A percentile compares a stretch with the other conserved stretches of the same genome.
Evolutionary conservation across 2,888 invertebrate species (phyloP).

Genomic region (Dendrolimus pini): DNA sequence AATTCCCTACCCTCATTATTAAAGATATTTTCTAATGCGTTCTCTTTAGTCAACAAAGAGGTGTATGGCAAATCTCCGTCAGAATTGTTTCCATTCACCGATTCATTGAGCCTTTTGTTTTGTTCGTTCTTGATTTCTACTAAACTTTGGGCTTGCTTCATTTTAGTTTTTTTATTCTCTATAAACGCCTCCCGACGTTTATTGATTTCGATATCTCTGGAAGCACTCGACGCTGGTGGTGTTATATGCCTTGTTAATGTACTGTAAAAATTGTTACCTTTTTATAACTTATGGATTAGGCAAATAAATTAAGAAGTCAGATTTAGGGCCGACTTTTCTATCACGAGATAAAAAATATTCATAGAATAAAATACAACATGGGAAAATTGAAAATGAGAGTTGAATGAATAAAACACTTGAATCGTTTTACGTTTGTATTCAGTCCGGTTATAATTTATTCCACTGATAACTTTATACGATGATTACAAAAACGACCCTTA

Average conservation of each 20-base stretch:
- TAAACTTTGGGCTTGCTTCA: conserved; percentile 55
- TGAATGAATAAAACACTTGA: no score
- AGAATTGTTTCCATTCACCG: conserved; percentile 50
- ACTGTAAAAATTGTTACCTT: conserved; percentile 45
- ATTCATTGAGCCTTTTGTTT: conserved; percentile 43
- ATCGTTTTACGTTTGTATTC: no score
- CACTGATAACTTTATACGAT: no score
- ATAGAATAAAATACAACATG: no score
- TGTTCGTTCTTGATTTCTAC: conserved; percentile 53
- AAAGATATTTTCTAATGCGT: conserved; percentile 51
- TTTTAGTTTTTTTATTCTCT: conserved; percentile 55
- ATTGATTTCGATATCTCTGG: conserved; percentile 42
- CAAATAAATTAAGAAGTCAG: no score
- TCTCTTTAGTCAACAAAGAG: conserved; percentile 56
- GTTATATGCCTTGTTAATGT: conserved; percentile 84
- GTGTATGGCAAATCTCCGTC: conserved; percentile 64
- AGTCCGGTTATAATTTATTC: no score
- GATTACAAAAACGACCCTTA: no score
- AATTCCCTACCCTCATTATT: conserved; percentile 49
- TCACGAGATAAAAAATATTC: no score
- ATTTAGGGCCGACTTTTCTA: no score
- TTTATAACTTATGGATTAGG: neutral
- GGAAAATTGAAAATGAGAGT: no score
- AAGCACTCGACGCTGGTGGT: conserved; percentile 69
- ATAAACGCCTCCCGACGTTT: conserved; percentile 58